Base-by-base conservation (phyloP, 2,797 vertebrate species). In the Limosa lapponica region DNA sequence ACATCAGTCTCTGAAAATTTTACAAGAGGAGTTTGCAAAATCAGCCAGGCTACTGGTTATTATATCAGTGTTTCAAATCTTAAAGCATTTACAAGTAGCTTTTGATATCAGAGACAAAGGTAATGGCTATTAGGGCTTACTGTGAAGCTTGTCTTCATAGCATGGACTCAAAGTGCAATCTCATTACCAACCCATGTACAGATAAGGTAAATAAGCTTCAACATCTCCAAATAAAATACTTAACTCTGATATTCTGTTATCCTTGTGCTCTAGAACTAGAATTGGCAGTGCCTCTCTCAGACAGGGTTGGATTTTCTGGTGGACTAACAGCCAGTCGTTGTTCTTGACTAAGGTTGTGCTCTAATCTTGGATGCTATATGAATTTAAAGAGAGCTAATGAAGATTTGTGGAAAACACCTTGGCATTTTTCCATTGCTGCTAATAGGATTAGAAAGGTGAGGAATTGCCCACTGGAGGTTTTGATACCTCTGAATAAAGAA, bases 391-490 rank as follows among this genome's bases (percentile, higher is more conserved):
- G 22, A 89, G 15, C n/a, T 74, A 75, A 87, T 57, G 61, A 67
- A 82, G 41, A 58, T 39, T 61, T 85, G 57, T 55, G 74, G 73
- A 61, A 91, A 90, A 79, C 22, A 16, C 5, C 49, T 62, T 91
- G 80, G 70, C n/a, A 10, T 34, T 72, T 92, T 78, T 72, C 88
- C 66, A 52, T 77, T 61, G 4, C 43, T 80, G 16, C 46, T 86
- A 70, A 92, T 55, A 91, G 86, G 75, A 95, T 96, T 80, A 66
- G 44, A 64, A 43, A 88, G 37, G 62, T 77, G 83, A 94, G 70
- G 48, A 88, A 72, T 86, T 88, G 34, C 32, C 59, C 44, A 4
- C 48, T 39, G 49, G 52, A 87, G 49, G 14, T 89, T 87, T 93
- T 73, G 59, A 73, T 58, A 71, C 41, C 37, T 91, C 36, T 43